Conservation (phyloP, 1,140 invertebrate species). For the Popillia japonica region DNA sequence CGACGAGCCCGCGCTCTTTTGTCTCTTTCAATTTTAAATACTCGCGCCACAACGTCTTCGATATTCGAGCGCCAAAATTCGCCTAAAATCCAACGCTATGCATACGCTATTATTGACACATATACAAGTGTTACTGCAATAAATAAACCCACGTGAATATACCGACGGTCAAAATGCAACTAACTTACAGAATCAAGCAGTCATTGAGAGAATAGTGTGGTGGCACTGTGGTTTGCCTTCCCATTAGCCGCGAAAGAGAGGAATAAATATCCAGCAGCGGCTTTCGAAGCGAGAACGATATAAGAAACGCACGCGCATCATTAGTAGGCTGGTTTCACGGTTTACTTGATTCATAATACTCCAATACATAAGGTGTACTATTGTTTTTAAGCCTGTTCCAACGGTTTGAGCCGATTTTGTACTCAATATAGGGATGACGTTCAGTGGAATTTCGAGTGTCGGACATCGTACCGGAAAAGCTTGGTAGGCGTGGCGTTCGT, state of each 20-base stretch:
- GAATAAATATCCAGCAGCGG: conserved; percentile 15
- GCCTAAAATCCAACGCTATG: neutral
- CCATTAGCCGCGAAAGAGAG: conserved; percentile 42
- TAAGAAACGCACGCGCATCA: conserved; percentile 45
- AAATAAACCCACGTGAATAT: conserved; percentile 38
- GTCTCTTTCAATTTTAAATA: neutral
- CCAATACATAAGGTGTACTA: conserved; percentile 50
- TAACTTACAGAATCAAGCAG: conserved; percentile 41
- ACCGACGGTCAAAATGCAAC: conserved; percentile 43
- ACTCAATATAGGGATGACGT: conserved; percentile 41
- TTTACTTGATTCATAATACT: conserved; percentile 46
- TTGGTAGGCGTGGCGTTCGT: conserved; percentile 43
- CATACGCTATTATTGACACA: neutral
- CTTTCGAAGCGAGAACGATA: conserved; percentile 39
- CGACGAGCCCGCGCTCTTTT: neutral
- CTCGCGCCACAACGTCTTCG: conserved; percentile 12
- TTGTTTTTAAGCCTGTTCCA: conserved; percentile 46
- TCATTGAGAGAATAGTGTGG: conserved; percentile 43
- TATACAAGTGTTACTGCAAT: conserved; percentile 31
- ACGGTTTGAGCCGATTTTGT: conserved; percentile 47
- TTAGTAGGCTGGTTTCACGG: conserved; percentile 46
- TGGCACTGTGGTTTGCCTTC: conserved; percentile 42
- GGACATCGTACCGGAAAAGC: conserved; percentile 39
- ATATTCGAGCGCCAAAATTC: neutral
- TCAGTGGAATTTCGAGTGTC: conserved; percentile 43